Base-by-base conservation (phyloP, 2,797 vertebrate species). In the Xenentodon cancila region DNA sequence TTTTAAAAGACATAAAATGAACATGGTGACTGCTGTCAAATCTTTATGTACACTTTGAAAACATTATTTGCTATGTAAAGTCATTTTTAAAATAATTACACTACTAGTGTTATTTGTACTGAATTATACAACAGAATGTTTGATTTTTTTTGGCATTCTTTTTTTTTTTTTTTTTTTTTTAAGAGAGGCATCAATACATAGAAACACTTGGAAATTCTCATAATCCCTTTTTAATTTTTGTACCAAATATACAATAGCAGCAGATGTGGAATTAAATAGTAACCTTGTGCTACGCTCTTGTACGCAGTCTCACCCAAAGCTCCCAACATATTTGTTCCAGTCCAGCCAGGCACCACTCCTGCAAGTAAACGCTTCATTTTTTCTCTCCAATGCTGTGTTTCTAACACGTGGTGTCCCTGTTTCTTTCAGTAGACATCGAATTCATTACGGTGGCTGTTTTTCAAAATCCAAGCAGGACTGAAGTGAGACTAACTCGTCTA, bases 141-240 rank as follows among this genome's bases (percentile, higher is more conserved):
- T 58, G 79, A n/a, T 87, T 77, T 84, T 88, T 85, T 93, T 93
- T 93, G 91, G 88, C 92, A 90, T 92, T 92, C 85, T 84, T 73
- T 80, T 81, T 77, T 84, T 73, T 80, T 81, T 77, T 82, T 81
- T 76, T 84, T 80, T 79, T 60, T 65, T 59, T 64, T 79, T 68
- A 53, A 9, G 73, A 81, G 71, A 91, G 86, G 83, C 84, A 88
- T 80, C 59, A 82, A 84, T 86, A 85, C 81, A 66, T 50, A 25
- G 70, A 86, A 90, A 91, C 77, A 75, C 62, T 71, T 62, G 22
- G 64, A 66, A 80, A 83, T 85, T 79, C 68, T 64, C 52, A 64
- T 80, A 91, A 91, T 92, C 91, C 92, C 90, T 91, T 93, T 91
- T 87, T 87, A 58, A 65, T 69, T 81, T 80, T 74, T 59, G 68